Conservation (phyloP, 2,888 invertebrate species). For the Leptura quadrifasciata region DNA sequence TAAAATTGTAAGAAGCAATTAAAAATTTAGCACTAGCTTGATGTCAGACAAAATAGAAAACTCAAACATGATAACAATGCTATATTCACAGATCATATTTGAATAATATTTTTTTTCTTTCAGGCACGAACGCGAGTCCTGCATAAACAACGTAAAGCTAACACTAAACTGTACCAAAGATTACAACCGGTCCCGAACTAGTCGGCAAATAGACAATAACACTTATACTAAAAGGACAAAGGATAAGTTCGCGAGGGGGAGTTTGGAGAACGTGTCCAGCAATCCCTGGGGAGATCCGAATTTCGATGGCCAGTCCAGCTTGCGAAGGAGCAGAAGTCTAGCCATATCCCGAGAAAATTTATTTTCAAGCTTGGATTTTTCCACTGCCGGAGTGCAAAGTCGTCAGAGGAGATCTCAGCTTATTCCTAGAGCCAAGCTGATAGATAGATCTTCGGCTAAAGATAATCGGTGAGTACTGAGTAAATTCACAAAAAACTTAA, state of each 20-base stretch:
- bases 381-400: conserved; percentile 75
- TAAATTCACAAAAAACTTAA: conserved; percentile 1
- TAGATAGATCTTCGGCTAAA: conserved; percentile 80
- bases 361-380: conserved; percentile 82
- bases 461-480: conserved; percentile 75
- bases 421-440: conserved; percentile 87
- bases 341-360: conserved; percentile 83
- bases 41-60: too few relatives aligned
- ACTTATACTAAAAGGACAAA: conserved; percentile 54
- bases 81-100: too few relatives aligned
- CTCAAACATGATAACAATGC: too few relatives aligned
- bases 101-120: conserved; percentile 48
- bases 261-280: conserved; percentile 71
- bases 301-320: conserved; percentile 56
- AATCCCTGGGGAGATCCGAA: conserved; percentile 63
- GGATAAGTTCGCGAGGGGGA: conserved; percentile 55
- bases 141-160: conserved; percentile 70
- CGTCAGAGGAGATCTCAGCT: conserved; percentile 79
- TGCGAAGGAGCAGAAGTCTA: conserved; percentile 65
- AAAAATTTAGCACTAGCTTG: too few relatives aligned
- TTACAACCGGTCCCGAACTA: conserved; percentile 52
- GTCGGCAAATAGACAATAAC: conserved; percentile 50
- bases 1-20: too few relatives aligned
- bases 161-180: conserved; percentile 64
- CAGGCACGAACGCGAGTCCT: conserved; percentile 69